A percentile compares a stretch with the other conserved stretches of the same genome.
phyloP scores from a whole-genome alignment of 2,113 vertebrate species.

The Chinchilla lanigera region DNA sequence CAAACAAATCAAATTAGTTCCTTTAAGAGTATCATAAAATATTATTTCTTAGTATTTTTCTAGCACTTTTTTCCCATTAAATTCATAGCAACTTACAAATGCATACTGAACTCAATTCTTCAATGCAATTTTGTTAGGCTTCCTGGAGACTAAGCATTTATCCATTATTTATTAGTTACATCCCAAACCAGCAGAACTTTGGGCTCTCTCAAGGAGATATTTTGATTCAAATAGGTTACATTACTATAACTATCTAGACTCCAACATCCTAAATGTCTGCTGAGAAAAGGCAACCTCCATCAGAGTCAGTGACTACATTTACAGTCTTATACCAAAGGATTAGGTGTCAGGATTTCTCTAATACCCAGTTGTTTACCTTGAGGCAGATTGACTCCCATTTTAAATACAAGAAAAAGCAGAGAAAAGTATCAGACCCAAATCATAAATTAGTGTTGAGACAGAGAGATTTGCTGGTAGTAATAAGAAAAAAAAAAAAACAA shows the following conservation, averaged over 20 bases:
- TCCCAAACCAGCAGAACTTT: not conserved
- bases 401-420: constrained; percentile 1
- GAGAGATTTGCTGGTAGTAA: not conserved
- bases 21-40: not conserved
- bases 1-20: constrained; percentile 39
- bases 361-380: not conserved
- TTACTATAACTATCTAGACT: constrained; percentile 34
- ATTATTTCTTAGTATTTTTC: constrained; percentile 48
- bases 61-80: constrained; percentile 42
- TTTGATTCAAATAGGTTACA: not conserved
- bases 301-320: constrained; percentile 9
- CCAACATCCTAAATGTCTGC: constrained; percentile 18
- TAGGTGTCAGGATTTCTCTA: not conserved
- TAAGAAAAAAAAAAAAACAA: no score
- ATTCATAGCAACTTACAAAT: not conserved
- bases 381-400: not conserved
- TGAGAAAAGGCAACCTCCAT: not conserved
- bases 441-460: not conserved
- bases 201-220: not conserved
- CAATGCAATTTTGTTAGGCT: not conserved
- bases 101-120: constrained; percentile 1
- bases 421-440: not conserved
- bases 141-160: not conserved
- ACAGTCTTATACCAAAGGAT: not conserved
- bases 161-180: not conserved